phyloP scores from a whole-genome alignment of 2,797 vertebrate species.

The Enoplosus armatus region DNA sequence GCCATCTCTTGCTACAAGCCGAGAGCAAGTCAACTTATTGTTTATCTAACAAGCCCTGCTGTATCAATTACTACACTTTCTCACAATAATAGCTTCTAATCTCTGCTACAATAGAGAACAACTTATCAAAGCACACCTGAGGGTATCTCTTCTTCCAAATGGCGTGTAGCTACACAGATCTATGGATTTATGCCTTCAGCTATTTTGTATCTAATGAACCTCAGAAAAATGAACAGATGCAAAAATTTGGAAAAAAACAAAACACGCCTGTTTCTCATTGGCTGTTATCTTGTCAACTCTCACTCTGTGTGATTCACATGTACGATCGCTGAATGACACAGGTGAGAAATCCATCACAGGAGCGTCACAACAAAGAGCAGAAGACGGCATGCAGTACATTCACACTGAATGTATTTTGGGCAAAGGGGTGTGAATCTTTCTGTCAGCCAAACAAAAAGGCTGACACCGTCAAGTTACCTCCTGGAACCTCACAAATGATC shows the following conservation, averaged over 20 bases:
- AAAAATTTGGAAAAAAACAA: not conserved
- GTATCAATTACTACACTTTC: slow-evolving; percentile 64
- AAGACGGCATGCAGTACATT: not conserved
- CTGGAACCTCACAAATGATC: not conserved
- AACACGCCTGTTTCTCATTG: not conserved
- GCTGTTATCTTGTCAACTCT: not conserved
- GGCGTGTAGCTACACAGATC: slow-evolving; percentile 35
- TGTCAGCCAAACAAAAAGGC: not conserved
- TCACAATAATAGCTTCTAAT: slow-evolving; percentile 59
- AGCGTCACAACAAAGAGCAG: not conserved
- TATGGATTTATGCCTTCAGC: slow-evolving; percentile 49
- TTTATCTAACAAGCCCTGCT: slow-evolving; percentile 61
- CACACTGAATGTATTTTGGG: not conserved
- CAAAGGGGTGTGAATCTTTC: not conserved
- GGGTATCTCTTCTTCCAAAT: slow-evolving; percentile 37
- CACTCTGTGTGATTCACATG: not conserved
- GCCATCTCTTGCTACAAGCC: slow-evolving; percentile 51
- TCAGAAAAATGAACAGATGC: slow-evolving; percentile 17
- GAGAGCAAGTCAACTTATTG: slow-evolving; percentile 55
- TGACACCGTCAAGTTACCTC: not conserved
- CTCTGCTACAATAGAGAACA: slow-evolving; percentile 29
- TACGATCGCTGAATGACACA: not conserved
- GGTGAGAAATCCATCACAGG: slow-evolving; percentile 15
- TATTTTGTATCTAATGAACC: slow-evolving; percentile 6
- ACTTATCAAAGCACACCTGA: slow-evolving; percentile 52